Base-by-base conservation (phyloP, 2,888 invertebrate genomes). In the Liopterus haemorrhoidalis region DNA sequence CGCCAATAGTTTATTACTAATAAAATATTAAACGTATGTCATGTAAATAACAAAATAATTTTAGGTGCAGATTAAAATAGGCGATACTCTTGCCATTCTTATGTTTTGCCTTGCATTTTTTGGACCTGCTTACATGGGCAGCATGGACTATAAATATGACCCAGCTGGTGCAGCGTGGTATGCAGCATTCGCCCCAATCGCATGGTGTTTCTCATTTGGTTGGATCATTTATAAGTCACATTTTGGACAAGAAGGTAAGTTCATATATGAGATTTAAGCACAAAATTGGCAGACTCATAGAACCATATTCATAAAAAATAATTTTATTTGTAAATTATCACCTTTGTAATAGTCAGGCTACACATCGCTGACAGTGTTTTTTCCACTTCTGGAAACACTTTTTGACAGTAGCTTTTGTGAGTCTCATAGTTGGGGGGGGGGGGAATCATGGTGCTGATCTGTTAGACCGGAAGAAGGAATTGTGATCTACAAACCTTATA, bases 121-220 rank as follows among this genome's bases (percentile, higher is more conserved):
- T 47, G 78, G 76, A 1, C 79, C 81, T 2, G 73, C 80, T 0
- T 73, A 73, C 35, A 82, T 82, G 81, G 78, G 81, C 1, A 70
- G 70, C 32, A 73, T 76, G 24, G 64, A 71, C 55, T 81, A 82
- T 53, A 64, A 71, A 5, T 82, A 82, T 53, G 72, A 78, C 57
- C 70, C 78, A 1, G 65, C 69, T 2, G 76, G 82, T 61, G 81
- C 81, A 1, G 82, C 81, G 3, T 71, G 73, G 56, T 83, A 82
- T 57, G 81, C 82, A 9, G 81, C 82, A 2, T 78, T 82, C 53
- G 76, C 80, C 3, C 82, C 82, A 1, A 78, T 82, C 42, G 74
- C 77, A 11, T 83, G 82, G 82, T 81, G 81, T 53, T 64, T 72
- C 11, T 69, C 78, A 48, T 80, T 81, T 55, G 74, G 71, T n/a